Evolutionary conservation across 64 coral and sea anemone species (phyloP).

Genomic region (Dendronephthya gigantea): DNA sequence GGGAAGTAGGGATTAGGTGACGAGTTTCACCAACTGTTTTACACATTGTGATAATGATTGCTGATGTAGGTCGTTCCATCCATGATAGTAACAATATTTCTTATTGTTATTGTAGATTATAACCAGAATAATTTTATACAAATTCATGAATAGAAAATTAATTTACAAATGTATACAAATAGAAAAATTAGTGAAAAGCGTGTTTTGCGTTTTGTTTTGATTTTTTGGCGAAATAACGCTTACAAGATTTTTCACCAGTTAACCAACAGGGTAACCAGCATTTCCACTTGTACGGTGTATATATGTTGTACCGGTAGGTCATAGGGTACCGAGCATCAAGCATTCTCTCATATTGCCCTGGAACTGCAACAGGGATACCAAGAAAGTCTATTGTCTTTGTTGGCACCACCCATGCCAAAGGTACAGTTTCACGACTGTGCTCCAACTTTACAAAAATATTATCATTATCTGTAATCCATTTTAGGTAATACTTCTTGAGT

Average conservation of each 20-base stretch:
- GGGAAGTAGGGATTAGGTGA: too few species aligned
- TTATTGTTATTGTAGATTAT: too few species aligned
- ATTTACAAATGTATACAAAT: not conserved
- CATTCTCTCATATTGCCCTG: conserved; percentile 31
- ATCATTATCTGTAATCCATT: conserved; percentile 35
- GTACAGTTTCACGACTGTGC: conserved; percentile 45
- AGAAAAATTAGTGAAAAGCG: not conserved
- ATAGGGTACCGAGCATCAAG: conserved; percentile 53
- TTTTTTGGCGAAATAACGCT: not conserved
- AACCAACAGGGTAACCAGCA: conserved; percentile 75
- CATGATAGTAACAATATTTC: too few species aligned
- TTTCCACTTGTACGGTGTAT: conserved; percentile 86
- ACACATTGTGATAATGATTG: too few species aligned
- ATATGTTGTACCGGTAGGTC: conserved; percentile 38
- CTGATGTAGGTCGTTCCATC: too few species aligned
- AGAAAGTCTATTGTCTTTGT: conserved; percentile 54
- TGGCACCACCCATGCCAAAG: conserved; percentile 44
- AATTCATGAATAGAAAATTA: too few species aligned
- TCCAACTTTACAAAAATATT: conserved; percentile 44
- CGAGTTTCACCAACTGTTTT: too few species aligned
- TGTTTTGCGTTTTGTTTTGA: not conserved
- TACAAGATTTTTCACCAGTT: conserved; percentile 8
- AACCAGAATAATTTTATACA: too few species aligned
- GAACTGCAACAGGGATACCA: conserved; percentile 45
- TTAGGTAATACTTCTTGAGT: conserved; percentile 60